These are phyloP conservation scores for Sylvicola fuscatus DNA, from an alignment of 2,888 invertebrate genomes.

Conservation along the genomic window DNA sequence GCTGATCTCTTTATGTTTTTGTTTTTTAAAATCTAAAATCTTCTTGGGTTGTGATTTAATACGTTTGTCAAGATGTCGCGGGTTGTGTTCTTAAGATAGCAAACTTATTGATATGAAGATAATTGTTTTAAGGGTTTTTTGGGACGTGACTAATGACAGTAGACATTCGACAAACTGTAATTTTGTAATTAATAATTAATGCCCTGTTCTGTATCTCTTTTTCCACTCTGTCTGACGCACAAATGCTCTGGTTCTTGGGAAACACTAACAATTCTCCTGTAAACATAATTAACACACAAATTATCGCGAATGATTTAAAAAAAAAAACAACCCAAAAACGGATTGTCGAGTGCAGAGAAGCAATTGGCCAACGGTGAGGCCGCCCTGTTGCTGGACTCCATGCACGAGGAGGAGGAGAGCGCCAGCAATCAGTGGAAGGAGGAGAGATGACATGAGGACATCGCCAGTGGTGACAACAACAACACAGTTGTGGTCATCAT, in stretches of 20 bases:
- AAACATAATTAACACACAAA: constrained; percentile 1
- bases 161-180: too few species aligned
- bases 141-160: too few species aligned
- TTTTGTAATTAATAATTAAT: too few species aligned
- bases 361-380: neutral
- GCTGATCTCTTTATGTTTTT: too few species aligned
- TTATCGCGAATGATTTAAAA: neutral
- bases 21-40: too few species aligned
- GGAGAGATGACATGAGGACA: constrained; percentile 12
- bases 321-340: neutral
- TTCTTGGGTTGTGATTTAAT: neutral
- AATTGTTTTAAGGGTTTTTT: too few species aligned
- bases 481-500: neutral
- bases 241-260: neutral
- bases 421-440: constrained; percentile 9
- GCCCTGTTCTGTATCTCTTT: too few species aligned
- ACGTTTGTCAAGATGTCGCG: too few species aligned
- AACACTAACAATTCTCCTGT: constrained; percentile 4
- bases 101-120: too few species aligned
- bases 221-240: too few species aligned
- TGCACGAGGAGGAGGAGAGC: constrained; percentile 2
- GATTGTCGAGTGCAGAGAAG: neutral
- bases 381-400: neutral
- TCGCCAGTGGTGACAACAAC: constrained; percentile 7
- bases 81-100: too few species aligned